These are phyloP conservation scores for Cebus imitator DNA, from an alignment of 2,113 vertebrate genomes.

Conservation along the genomic window DNA sequence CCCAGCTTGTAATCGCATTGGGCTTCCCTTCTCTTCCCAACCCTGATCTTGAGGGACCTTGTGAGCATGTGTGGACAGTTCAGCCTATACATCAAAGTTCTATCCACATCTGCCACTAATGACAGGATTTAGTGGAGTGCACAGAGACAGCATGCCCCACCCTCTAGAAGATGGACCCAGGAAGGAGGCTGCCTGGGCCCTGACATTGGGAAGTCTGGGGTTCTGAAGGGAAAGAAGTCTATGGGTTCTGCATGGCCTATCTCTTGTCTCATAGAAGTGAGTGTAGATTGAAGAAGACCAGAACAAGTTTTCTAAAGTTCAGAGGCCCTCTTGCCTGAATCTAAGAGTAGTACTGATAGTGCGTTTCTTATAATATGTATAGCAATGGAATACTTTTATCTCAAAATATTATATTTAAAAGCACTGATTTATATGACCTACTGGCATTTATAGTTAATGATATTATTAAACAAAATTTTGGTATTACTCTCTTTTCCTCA, in stretches of 20 bases:
- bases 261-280: not conserved
- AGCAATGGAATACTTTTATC: not conserved
- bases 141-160: not conserved
- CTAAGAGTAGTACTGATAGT: not conserved
- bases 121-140: not conserved
- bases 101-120: not conserved
- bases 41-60: too few species aligned
- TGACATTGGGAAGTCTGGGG: not conserved
- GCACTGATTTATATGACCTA: not conserved
- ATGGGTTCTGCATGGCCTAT: not conserved
- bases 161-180: not conserved
- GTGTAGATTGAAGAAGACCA: not conserved
- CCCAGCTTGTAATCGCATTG: not conserved
- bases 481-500: not conserved
- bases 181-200: not conserved
- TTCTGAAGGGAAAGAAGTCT: not conserved
- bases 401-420: not conserved
- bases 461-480: not conserved
- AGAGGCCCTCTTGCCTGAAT: not conserved
- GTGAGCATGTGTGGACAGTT: not conserved
- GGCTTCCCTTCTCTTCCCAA: not conserved
- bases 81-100: not conserved
- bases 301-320: not conserved
- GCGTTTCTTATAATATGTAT: not conserved
- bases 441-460: not conserved